phyloP scores from a whole-genome alignment of 1,140 invertebrate genomes.

The Drosophila cardini region DNA sequence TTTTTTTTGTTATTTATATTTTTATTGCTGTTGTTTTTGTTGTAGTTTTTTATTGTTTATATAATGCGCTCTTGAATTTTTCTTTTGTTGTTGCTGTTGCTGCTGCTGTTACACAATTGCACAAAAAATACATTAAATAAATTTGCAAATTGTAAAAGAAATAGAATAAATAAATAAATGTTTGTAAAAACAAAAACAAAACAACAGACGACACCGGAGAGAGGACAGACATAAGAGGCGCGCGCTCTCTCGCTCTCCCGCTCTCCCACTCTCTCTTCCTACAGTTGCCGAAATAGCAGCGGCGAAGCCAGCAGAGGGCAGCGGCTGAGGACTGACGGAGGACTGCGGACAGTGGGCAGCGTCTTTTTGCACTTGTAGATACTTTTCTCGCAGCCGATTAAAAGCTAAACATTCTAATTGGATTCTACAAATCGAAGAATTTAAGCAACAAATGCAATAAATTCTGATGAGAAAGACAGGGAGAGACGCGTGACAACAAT shows the following conservation, averaged over 20 bases:
- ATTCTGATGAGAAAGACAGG: conserved; percentile 30
- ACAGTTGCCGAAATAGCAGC: not conserved
- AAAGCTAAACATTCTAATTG: conserved; percentile 28
- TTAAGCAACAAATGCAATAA: conserved; percentile 24
- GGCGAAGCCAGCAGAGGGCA: conserved; percentile 2
- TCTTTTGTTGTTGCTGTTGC: conserved; percentile 26
- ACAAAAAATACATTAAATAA: conserved; percentile 33
- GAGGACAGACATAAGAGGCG: not conserved
- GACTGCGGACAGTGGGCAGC: conserved; percentile 14
- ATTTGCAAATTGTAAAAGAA: conserved; percentile 19
- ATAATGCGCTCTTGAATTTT: conserved; percentile 44
- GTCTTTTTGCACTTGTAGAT: conserved; percentile 60
- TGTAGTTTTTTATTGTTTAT: conserved; percentile 35
- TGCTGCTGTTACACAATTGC: conserved; percentile 44
- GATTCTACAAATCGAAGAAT: conserved; percentile 1
- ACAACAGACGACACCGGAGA: not conserved
- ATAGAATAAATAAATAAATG: conserved; percentile 8
- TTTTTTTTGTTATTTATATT: conserved; percentile 26
- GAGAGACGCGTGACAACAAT: conserved; percentile 22
- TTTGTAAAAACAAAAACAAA: not conserved
- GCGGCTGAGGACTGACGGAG: not conserved
- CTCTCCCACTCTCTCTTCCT: not conserved
- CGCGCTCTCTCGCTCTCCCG: not conserved
- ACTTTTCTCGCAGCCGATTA: conserved; percentile 41
- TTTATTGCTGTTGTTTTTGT: conserved; percentile 17